Percentiles rank a stretch among this genome's conserved stretches.
phyloP scores from a whole-genome alignment of 2,797 vertebrate genomes.

The Sebastes hopkinsi region DNA sequence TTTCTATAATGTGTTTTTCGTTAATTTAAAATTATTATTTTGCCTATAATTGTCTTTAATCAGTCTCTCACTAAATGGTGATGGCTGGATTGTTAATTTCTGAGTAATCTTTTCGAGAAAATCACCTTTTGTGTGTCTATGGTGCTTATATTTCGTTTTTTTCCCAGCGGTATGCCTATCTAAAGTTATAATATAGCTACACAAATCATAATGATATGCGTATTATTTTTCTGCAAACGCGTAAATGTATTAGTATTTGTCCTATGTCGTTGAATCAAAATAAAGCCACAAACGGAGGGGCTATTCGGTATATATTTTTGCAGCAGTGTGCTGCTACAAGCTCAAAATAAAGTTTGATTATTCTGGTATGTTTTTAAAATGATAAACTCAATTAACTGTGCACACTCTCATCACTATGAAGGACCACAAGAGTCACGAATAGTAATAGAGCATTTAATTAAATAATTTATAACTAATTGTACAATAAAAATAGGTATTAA shows the following conservation, averaged over 20 bases:
- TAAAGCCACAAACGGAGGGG: not conserved
- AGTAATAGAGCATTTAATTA: no score
- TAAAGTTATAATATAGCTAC: not conserved
- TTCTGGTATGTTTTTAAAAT: not conserved
- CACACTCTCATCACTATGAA: not conserved
- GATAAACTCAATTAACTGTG: not conserved
- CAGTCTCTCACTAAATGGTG: not conserved
- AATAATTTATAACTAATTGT: no score
- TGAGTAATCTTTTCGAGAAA: accelerated
- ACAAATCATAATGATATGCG: not conserved
- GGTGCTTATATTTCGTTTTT: not conserved
- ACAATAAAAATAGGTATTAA: no score
- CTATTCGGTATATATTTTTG: not conserved
- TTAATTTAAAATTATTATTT: not conserved
- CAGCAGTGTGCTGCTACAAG: not conserved
- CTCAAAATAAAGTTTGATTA: not conserved
- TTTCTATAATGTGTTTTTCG: not conserved
- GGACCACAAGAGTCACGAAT: no score
- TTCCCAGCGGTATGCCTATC: not conserved
- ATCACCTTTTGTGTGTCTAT: not conserved
- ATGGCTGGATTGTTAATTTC: not conserved
- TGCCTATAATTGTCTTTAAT: not conserved
- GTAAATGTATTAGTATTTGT: not conserved
- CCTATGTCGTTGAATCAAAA: no score
- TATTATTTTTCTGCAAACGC: not conserved